Evolutionary conservation across 1,140 invertebrate species (phyloP).

Genomic region (Branchinecta lindahli): DNA sequence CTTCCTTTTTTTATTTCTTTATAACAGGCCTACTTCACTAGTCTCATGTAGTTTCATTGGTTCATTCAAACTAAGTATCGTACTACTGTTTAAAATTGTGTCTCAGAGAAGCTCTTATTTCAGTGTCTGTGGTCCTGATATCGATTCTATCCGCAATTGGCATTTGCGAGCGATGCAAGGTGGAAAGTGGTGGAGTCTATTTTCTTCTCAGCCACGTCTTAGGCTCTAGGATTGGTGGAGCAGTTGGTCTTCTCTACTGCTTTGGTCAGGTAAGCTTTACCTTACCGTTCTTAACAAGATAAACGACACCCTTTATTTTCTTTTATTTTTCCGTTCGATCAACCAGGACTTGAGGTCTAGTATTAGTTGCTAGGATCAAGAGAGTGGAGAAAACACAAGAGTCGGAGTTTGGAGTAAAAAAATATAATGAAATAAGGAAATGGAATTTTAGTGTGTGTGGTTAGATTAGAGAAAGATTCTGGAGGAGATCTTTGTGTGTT

Average conservation of each 20-base stretch:
- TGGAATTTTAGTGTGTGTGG: too few species aligned
- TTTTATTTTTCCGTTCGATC: too few species aligned
- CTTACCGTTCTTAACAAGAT: too few species aligned
- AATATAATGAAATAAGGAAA: too few species aligned
- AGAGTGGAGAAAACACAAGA: too few species aligned
- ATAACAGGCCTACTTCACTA: too few species aligned
- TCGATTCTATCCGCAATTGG: slow-evolving; percentile 85
- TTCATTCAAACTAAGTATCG: slow-evolving; percentile 4
- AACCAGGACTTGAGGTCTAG: background rate
- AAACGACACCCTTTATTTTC: background rate
- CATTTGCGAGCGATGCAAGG: slow-evolving; percentile 82
- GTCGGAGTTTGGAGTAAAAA: too few species aligned
- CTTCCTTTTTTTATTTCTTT: too few species aligned
- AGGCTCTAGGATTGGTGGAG: slow-evolving; percentile 76
- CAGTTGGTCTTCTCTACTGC: slow-evolving; percentile 80
- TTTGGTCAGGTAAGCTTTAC: slow-evolving; percentile 64
- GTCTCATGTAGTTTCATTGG: background rate
- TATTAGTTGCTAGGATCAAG: background rate
- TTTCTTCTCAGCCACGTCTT: slow-evolving; percentile 85
- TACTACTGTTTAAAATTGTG: slow-evolving; percentile 14
- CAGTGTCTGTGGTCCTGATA: slow-evolving; percentile 68
- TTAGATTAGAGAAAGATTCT: too few species aligned
- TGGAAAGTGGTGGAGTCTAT: slow-evolving; percentile 89
- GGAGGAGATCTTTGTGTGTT: too few species aligned
- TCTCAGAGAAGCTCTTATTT: slow-evolving; percentile 28